These are phyloP conservation scores for Pseudachorutes palmiensis DNA, from an alignment of 1,140 invertebrate species.

Conservation along the genomic window DNA sequence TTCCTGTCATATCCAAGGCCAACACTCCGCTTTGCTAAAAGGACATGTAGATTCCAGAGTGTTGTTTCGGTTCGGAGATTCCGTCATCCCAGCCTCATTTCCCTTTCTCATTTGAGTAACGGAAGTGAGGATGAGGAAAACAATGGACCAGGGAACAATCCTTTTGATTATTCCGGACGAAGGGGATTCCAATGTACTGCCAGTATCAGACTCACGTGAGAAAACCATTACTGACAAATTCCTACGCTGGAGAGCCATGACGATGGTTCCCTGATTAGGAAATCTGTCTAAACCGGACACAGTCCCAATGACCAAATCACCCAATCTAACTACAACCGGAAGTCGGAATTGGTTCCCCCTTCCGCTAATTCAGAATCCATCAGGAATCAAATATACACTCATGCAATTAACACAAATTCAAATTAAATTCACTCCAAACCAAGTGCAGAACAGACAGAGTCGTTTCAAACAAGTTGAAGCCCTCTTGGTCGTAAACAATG, in stretches of 20 bases:
- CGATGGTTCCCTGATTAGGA: not conserved
- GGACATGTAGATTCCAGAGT: not conserved
- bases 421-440: no score
- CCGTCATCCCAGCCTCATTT: not conserved
- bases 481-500: no score
- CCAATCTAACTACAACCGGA: not conserved
- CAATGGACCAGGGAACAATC: no score
- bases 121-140: conserved; percentile 1
- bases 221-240: not conserved
- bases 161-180: no score
- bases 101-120: conserved; percentile 4
- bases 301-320: not conserved
- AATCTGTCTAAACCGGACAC: not conserved
- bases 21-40: not conserved
- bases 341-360: not conserved
- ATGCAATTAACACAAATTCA: no score
- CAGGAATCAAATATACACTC: no score
- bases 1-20: not conserved
- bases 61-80: not conserved
- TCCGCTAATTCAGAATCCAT: not conserved
- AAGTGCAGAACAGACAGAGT: not conserved
- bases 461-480: not conserved
- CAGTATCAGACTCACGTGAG: not conserved
- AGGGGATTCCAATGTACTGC: no score
- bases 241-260: not conserved